Evolutionary conservation across 1,140 invertebrate species (phyloP).

Genomic region (Steinernema khuongi): DNA sequence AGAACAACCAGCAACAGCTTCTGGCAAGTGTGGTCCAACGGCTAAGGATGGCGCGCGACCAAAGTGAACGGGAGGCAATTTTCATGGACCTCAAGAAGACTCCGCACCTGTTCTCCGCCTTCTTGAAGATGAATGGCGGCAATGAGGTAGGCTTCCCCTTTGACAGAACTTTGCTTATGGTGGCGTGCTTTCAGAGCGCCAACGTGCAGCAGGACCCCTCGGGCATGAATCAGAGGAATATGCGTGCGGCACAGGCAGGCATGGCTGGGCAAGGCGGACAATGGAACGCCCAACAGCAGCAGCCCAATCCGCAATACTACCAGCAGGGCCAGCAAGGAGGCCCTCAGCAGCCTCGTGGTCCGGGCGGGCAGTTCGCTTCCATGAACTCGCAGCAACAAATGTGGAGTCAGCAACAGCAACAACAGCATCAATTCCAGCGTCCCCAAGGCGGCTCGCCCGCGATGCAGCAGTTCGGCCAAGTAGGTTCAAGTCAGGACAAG

Average conservation of each 20-base stretch:
- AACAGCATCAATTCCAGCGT: conserved; percentile 23
- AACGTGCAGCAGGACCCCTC: neutral
- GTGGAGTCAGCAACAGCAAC: neutral
- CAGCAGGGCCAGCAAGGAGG: neutral
- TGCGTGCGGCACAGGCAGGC: neutral
- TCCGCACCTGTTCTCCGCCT: conserved; percentile 47
- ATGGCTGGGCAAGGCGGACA: neutral
- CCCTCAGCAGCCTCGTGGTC: neutral
- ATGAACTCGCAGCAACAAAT: neutral
- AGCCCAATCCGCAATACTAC: neutral
- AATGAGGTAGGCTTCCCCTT: neutral
- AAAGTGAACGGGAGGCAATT: conserved; percentile 36
- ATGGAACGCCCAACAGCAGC: neutral
- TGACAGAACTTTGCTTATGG: neutral
- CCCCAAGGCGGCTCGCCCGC: neutral
- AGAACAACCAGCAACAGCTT: neutral
- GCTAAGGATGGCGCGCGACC: conserved; percentile 21
- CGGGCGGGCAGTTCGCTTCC: neutral
- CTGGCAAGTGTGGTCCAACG: conserved; percentile 33
- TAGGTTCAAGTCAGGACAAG: neutral
- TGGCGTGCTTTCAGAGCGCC: neutral
- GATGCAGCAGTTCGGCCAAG: neutral
- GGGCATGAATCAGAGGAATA: neutral
- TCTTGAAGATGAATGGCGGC: conserved; percentile 42
- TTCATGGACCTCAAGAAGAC: conserved; percentile 46